Evolutionary conservation across 64 coral and sea anemone species (phyloP), one percentile per base, ranked within the genome.

Genomic region (Actinia tenebrosa): DNA sequence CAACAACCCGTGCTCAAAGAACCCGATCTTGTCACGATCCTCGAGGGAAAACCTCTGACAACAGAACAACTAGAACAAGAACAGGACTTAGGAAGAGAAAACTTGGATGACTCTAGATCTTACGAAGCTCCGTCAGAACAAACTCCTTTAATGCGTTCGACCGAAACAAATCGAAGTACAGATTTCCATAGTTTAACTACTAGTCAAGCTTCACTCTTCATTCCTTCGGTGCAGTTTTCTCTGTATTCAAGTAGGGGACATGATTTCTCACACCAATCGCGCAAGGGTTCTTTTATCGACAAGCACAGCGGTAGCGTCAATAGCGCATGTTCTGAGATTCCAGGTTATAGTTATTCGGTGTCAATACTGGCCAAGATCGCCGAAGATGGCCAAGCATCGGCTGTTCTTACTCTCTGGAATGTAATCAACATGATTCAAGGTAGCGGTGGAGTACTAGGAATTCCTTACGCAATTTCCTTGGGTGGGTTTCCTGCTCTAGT

Each of bases 171-270:
- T 63, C 83, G 83, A 9, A 85, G 83, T 15, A 64, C 83, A 19
- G 83, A 85, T 18, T 61, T 61, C 56, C 53, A 59, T 8, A 85
- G 83, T 78, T 91, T 94, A 56, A 94, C 89, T 7, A 90, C 89
- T 26, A 94, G 93, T 64, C 93, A 94, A 88, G 86, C 89, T 2
- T 94, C 93, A 1, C 50, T 94, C 46, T 94, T 94, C 60, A 94
- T 94, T 78, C 93, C 89, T 45, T 94, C 93, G 3, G 87, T 94
- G 44, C 89, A 94, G 82, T 87, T 94, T 54, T 94, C 93, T 47
- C 83, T 94, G 66, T 94, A 94, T 44, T 94, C 93, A 7, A 91
- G 86, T 26, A 82, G 93, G 44, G 58, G 86, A 66, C 25, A 82
- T 87, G n/a, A 59, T 46, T 14, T 83, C 45, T 83, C 54, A 17